phyloP scores from a whole-genome alignment of 2,797 vertebrate genomes.

The Gallinago solitaria region DNA sequence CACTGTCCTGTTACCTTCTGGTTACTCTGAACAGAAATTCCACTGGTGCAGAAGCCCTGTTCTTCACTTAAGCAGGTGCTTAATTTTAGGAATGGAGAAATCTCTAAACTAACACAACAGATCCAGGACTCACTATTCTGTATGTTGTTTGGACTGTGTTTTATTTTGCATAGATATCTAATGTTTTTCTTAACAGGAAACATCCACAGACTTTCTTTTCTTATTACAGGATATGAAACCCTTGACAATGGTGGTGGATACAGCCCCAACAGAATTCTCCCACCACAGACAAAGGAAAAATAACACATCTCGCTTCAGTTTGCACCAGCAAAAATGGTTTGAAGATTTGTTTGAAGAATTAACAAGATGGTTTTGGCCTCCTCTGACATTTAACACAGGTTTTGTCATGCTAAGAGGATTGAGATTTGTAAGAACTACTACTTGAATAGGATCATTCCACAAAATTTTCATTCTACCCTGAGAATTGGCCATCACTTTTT shows the following conservation, averaged over 20 bases:
- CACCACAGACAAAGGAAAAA: background rate
- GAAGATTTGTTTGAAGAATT: background rate
- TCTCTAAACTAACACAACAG: background rate
- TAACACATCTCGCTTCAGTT: background rate
- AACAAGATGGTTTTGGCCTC: background rate
- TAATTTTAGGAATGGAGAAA: background rate
- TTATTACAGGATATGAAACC: background rate
- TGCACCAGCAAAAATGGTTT: background rate
- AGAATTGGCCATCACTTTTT: background rate
- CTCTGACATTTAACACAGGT: background rate
- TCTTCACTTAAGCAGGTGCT: background rate
- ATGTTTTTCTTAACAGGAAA: background rate
- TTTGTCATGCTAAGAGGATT: conserved; percentile 1
- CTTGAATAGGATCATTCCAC: background rate
- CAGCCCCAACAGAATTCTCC: background rate
- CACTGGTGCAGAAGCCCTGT: background rate
- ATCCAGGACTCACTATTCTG: background rate
- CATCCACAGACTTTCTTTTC: background rate
- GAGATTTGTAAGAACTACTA: background rate
- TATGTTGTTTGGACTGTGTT: background rate
- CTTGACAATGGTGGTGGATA: background rate
- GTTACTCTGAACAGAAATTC: background rate
- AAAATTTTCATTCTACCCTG: background rate
- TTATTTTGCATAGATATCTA: background rate
- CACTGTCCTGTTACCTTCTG: background rate